Base-by-base conservation (phyloP, 2,113 vertebrate genomes). In the Mesocricetus auratus region DNA sequence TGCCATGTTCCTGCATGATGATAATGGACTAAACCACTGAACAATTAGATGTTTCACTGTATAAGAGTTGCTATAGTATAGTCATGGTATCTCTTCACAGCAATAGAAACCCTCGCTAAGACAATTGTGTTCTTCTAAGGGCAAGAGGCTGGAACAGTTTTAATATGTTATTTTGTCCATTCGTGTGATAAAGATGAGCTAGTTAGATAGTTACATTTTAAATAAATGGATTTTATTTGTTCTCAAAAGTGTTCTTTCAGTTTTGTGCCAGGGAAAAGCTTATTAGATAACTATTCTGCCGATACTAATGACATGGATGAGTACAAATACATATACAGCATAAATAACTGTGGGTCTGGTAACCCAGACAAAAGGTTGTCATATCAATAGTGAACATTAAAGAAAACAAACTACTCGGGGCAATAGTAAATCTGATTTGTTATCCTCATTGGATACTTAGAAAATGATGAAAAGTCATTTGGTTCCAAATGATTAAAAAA, bases 371-470 rank as follows among this genome's bases (percentile, higher is more conserved):
- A 42, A 56, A 86, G 66, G 77, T 24, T 13, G 19, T 94, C 58
- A 74, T 68, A 22, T 39, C 60, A 86, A 22, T 90, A 87, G 50
- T 93, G 89, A 88, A 53, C 42, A 78, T 81, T 85, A 91, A 89
- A 19, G 26, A 71, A 94, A 74, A 53, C n/a, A n/a, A 60, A 33
- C 60, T 56, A 79, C 16, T 87, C 60, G 50, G 64, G 12, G 82
- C 50, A 90, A n/a, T 91, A n/a, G 16, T 94, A 53, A 95, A 86
- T 93, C 89, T 71, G 13, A 81, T 95, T 90, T 94, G n/a, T 94
- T 93, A 62, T 95, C 47, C 11, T 94, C 86, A 73, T 74, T 92
- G 26, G 56, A 47, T 91, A 31, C 16, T 53, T 94, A 75, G 68
- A 68, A 96, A 90, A 93, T 91, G 87, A 91, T 66, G 66, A 53